A percentile compares a stretch with the other conserved stretches of the same genome.
Conservation (phyloP, 2,888 invertebrate species). For the Entomobrya multifasciata region DNA sequence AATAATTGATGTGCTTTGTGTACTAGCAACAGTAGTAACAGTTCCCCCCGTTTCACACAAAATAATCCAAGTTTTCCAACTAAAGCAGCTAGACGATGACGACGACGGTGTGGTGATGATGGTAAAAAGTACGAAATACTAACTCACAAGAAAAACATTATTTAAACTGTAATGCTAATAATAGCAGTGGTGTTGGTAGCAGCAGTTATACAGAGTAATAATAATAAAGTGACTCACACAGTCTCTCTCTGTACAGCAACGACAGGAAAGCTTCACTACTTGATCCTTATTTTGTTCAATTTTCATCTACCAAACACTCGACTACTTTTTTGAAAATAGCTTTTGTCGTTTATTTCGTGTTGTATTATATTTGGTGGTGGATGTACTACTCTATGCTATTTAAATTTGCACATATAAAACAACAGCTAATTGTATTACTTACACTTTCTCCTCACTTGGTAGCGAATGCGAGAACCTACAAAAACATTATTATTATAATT, state of each 20-base stretch:
- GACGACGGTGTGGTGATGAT: too few relatives aligned
- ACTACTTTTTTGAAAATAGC: constrained; percentile 16
- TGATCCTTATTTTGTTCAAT: constrained; percentile 4
- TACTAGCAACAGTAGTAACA: background rate
- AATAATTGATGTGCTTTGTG: constrained; percentile 63
- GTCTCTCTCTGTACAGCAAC: too few relatives aligned
- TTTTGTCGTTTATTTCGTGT: constrained; percentile 28
- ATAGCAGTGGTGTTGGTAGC: background rate
- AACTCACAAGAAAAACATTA: background rate
- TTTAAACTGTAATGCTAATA: constrained; percentile 11
- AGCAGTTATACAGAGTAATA: constrained; percentile 29
- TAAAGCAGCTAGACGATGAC: too few relatives aligned
- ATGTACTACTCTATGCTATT: constrained; percentile 4
- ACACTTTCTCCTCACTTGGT: constrained; percentile 51
- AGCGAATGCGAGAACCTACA: too few relatives aligned
- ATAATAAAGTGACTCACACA: constrained; percentile 49
- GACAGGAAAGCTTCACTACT: constrained; percentile 44
- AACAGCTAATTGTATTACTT: constrained; percentile 55
- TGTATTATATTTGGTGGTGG: too few relatives aligned
- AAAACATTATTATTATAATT: constrained; percentile 7
- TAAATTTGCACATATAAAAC: constrained; percentile 26
- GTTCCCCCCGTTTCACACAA: too few relatives aligned
- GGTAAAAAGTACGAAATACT: constrained; percentile 1
- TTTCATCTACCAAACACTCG: too few relatives aligned
- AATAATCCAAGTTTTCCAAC: too few relatives aligned